phyloP scores from a whole-genome alignment of 2,113 vertebrate species.

The Monopterus albus region DNA sequence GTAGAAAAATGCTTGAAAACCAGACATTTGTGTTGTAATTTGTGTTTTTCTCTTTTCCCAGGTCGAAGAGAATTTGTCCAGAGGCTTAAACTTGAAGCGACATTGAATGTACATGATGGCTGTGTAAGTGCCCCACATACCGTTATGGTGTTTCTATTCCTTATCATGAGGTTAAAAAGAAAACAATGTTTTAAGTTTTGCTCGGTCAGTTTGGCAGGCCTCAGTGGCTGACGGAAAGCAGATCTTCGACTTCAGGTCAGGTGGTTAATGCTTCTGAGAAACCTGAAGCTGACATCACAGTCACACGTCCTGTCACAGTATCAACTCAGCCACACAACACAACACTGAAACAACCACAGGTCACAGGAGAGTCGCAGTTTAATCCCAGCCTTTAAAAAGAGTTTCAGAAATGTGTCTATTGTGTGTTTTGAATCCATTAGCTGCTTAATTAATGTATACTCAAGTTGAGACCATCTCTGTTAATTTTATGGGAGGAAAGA shows the following conservation, averaged over 20 bases:
- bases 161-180: too few species aligned
- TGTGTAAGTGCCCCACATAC: constrained; percentile 89
- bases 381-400: not conserved
- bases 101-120: constrained; percentile 96
- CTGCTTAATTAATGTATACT: not conserved
- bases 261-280: constrained; percentile 58
- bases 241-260: constrained; percentile 50
- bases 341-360: constrained; percentile 35
- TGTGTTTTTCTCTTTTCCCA: constrained; percentile 65
- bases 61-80: constrained; percentile 99
- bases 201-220: not conserved
- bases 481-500: too few species aligned
- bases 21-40: too few species aligned
- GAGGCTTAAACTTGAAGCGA: constrained; percentile 97
- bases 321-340: constrained; percentile 21
- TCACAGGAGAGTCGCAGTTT: not conserved
- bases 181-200: too few species aligned
- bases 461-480: too few species aligned
- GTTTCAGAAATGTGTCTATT: not conserved
- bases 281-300: constrained; percentile 63
- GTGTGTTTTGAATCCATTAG: not conserved
- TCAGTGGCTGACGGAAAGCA: constrained; percentile 27
- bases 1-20: too few species aligned
- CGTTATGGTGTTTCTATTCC: not conserved
- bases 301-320: constrained; percentile 57